Base-by-base conservation (phyloP, 2,888 invertebrate genomes). In the Synanthedon andrenaeformis region DNA sequence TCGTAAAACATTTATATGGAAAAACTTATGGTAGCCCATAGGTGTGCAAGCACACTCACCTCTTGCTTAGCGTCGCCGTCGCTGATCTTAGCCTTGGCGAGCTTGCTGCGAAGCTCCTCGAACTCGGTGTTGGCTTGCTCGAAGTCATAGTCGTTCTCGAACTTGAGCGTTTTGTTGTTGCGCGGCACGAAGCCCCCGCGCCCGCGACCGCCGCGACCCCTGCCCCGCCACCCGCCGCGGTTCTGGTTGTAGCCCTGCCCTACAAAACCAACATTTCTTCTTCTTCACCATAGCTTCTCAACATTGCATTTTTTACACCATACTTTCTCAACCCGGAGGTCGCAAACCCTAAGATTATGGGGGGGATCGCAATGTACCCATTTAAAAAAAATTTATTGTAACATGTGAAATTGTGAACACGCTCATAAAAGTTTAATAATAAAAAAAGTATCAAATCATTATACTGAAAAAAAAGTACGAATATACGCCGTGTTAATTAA, bases 121-220 rank as follows among this genome's bases (percentile, higher is more conserved):
- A 99, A 99, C 84, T 98, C 94, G 48, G 96, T 97, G 81, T 99
- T 99, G 56, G 98, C 98, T 79, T 97, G 96, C 82, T 99, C 99
- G 77, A 99, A 99, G 83, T 99, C 99, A 74, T 97, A 99, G 74
- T 99, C 99, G 65, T 94, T 95, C 62, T 97, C 97, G 80, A 98
- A 98, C 81, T 97, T 97, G 61, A 97, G 90, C 12, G 92, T 92
- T 68, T 92, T 92, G 77, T 92, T 92, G 62, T 89, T 81, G 58
- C 83, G 79, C 2, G 83, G 82, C 17, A 81, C 72, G 68, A 85
- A 84, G 0, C 85, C 86, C 59, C 83, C 83, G 0, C 86, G 84
- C 63, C 75, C 88, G 51, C 82, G 85, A 54, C 80, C 83, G 49
- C 76, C 79, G 66, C 82, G 70, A 1, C 78, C 88, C 66, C 82